phyloP scores from a whole-genome alignment of 2,888 invertebrate species.

The Lasioglossum villosulum region DNA sequence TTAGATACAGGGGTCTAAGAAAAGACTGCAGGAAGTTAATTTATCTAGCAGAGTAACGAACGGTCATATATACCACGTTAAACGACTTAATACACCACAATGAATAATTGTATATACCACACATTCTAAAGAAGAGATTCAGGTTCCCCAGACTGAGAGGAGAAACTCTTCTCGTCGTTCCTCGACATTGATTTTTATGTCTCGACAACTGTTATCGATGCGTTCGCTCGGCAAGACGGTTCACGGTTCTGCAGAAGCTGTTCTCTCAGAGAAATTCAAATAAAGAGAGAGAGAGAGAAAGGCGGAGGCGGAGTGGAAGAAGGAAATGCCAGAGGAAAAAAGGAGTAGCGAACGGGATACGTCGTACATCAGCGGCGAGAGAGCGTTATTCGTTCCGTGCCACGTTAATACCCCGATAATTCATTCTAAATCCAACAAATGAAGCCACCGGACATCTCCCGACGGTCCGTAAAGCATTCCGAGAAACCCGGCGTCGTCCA shows the following conservation, averaged over 20 bases:
- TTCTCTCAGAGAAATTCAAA: neutral
- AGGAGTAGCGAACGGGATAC: constrained; percentile 38
- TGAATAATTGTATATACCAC: neutral
- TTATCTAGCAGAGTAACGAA: neutral
- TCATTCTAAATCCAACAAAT: constrained; percentile 79
- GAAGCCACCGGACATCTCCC: constrained; percentile 64
- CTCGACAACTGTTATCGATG: constrained; percentile 43
- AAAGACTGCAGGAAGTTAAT: neutral
- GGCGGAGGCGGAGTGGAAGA: neutral
- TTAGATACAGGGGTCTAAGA: too few relatives aligned
- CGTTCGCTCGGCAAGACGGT: constrained; percentile 3
- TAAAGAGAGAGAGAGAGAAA: neutral
- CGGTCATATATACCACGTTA: neutral
- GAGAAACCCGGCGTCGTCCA: constrained; percentile 63
- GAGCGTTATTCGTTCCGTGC: constrained; percentile 54
- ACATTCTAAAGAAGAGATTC: neutral
- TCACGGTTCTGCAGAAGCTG: neutral
- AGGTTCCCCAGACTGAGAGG: neutral
- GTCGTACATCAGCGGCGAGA: constrained; percentile 43
- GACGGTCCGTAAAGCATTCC: constrained; percentile 69
- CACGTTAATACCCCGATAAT: constrained; percentile 77
- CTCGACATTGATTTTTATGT: constrained; percentile 43
- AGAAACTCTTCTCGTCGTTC: neutral
- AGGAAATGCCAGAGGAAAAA: constrained; percentile 1
- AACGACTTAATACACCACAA: neutral